These are phyloP conservation scores for Eumacrocentrus americanus DNA, from an alignment of 2,888 invertebrate species.

Conservation along the genomic window DNA sequence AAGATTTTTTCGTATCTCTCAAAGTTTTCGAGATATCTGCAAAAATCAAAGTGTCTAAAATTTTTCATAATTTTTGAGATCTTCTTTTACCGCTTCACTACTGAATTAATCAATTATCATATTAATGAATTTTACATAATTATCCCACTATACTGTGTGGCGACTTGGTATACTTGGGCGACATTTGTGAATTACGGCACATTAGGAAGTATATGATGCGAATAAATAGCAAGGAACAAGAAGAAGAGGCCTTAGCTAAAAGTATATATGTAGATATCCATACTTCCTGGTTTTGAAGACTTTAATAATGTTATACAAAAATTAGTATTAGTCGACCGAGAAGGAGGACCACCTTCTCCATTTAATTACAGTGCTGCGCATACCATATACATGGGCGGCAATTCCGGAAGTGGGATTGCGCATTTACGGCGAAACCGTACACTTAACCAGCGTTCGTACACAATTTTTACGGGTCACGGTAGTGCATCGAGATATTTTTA, in stretches of 20 bases:
- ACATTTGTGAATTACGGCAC: too few species aligned
- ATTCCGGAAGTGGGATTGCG: constrained; percentile 30
- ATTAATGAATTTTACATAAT: too few species aligned
- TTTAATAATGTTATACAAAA: constrained; percentile 27
- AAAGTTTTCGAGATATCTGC: too few species aligned
- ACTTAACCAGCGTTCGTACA: constrained; percentile 28
- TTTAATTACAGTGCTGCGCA: neutral
- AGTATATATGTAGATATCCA: constrained; percentile 30
- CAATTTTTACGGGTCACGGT: constrained; percentile 33
- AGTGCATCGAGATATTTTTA: constrained; percentile 31
- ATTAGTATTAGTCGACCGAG: constrained; percentile 28
- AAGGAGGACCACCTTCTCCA: constrained; percentile 1
- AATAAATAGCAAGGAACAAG: constrained; percentile 15
- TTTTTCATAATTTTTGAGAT: too few species aligned
- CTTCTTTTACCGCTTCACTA: too few species aligned
- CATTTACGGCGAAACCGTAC: constrained; percentile 31
- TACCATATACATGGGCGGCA: constrained; percentile 14
- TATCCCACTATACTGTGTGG: too few species aligned
- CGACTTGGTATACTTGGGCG: neutral
- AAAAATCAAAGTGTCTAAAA: too few species aligned
- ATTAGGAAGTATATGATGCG: constrained; percentile 1
- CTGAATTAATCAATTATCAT: too few species aligned
- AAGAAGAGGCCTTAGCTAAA: neutral
- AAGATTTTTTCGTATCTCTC: too few species aligned
- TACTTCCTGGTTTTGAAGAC: constrained; percentile 27